These are phyloP conservation scores for Corydoras maculifer DNA, from an alignment of 2,113 vertebrate species.

Conservation along the genomic window DNA sequence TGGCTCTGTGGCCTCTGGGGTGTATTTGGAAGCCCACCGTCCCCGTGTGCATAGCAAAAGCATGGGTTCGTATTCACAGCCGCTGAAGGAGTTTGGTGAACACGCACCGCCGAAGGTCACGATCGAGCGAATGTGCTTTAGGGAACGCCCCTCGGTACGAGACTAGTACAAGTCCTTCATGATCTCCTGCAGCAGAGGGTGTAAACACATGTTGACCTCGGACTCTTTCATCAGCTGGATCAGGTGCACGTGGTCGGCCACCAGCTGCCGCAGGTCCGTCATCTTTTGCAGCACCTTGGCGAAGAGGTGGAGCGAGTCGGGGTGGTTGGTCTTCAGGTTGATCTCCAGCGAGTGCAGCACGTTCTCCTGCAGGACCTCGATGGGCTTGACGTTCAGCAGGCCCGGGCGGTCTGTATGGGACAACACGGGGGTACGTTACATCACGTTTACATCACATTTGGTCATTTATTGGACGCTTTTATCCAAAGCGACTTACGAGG, in stretches of 20 bases:
- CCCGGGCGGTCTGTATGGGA: constrained; percentile 82
- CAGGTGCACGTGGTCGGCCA: constrained; percentile 90
- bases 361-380: constrained; percentile 93
- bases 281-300: constrained; percentile 98
- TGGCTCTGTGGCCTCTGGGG: no score
- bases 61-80: no score
- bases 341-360: constrained; percentile 91
- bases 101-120: no score
- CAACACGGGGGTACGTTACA: no score
- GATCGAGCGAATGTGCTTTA: no score
- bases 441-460: no score
- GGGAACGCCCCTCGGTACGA: no score
- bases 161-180: constrained; percentile 93
- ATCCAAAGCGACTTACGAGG: no score
- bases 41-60: no score
- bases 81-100: no score
- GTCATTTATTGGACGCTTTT: no score
- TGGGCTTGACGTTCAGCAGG: constrained; percentile 91
- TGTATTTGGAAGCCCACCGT: no score
- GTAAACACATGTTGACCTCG: constrained; percentile 88
- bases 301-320: constrained; percentile 89
- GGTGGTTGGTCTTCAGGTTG: constrained; percentile 92
- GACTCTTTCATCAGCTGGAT: constrained; percentile 91
- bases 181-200: constrained; percentile 95
- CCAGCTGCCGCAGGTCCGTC: constrained; percentile 97